Percentiles rank a stretch among this genome's conserved stretches.
Evolutionary conservation across 2,888 invertebrate species (phyloP).

Genomic region (Patella pellucida): DNA sequence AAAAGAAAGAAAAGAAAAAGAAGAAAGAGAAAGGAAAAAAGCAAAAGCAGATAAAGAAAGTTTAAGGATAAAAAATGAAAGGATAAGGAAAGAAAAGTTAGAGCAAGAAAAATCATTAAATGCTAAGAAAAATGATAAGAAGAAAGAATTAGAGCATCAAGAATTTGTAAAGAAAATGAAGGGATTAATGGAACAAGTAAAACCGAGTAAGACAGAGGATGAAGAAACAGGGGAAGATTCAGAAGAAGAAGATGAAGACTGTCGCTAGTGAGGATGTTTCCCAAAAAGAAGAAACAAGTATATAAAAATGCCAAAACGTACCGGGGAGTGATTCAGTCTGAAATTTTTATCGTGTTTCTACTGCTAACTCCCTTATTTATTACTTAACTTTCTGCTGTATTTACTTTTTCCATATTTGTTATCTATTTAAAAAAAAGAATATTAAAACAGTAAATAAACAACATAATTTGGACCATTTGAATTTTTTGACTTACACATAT

Average conservation of each 20-base stretch:
- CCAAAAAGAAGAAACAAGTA: too few species aligned
- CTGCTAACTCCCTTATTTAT: too few species aligned
- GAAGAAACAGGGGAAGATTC: neutral
- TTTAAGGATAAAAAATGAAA: neutral
- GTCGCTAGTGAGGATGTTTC: too few species aligned
- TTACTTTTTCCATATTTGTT: too few species aligned
- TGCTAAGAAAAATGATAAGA: neutral
- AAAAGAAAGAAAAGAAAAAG: neutral
- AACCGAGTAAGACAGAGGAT: neutral
- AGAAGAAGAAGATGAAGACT: constrained; percentile 5
- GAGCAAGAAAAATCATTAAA: neutral
- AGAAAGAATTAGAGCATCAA: neutral
- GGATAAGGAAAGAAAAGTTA: neutral
- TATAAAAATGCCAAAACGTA: too few species aligned
- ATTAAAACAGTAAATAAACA: too few species aligned
- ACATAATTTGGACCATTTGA: too few species aligned
- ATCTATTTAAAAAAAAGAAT: too few species aligned
- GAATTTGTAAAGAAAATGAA: neutral
- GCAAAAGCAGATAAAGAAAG: neutral
- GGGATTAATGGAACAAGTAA: neutral
- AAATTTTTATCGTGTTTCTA: too few species aligned
- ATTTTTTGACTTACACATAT: too few species aligned
- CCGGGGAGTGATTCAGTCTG: too few species aligned
- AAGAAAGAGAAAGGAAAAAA: neutral
- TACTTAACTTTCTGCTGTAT: too few species aligned